Percentiles rank a stretch among this genome's conserved stretches.
These are phyloP conservation scores for Erpetoichthys calabaricus DNA, from an alignment of 2,797 vertebrate species.

Conservation along the genomic window DNA sequence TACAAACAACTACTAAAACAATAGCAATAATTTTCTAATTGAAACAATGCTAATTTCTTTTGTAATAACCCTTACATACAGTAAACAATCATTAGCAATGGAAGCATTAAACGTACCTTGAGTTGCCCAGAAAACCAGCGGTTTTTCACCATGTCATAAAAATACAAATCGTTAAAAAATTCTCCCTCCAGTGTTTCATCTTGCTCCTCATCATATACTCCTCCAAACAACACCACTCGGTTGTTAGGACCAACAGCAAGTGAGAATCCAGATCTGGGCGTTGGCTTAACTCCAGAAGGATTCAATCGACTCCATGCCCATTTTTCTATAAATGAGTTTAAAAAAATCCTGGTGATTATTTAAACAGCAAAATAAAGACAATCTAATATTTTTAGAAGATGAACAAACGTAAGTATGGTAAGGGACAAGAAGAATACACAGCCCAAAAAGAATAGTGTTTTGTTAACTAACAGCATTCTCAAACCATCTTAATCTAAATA, in stretches of 20 bases:
- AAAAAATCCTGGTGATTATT: background rate
- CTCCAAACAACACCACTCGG: conserved; percentile 73
- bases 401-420: background rate
- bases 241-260: conserved; percentile 51
- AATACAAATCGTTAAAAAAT: conserved; percentile 78
- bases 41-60: background rate
- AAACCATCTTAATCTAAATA: no score
- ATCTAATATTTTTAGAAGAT: background rate
- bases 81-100: no score
- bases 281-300: conserved; percentile 69
- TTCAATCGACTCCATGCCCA: conserved; percentile 73
- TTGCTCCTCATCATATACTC: conserved; percentile 84
- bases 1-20: no score
- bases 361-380: accelerated
- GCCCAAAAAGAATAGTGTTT: background rate
- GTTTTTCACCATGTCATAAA: conserved; percentile 66
- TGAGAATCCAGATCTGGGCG: conserved; percentile 73
- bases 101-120: conserved; percentile 49
- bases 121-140: conserved; percentile 74
- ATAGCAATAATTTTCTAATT: no score
- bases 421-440: background rate
- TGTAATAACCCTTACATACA: background rate
- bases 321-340: conserved; percentile 43
- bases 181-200: conserved; percentile 82
- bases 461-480: no score